A percentile compares a stretch with the other conserved stretches of the same genome.
Conservation (phyloP, 2,113 vertebrate species). For the Ceratotherium simum region DNA sequence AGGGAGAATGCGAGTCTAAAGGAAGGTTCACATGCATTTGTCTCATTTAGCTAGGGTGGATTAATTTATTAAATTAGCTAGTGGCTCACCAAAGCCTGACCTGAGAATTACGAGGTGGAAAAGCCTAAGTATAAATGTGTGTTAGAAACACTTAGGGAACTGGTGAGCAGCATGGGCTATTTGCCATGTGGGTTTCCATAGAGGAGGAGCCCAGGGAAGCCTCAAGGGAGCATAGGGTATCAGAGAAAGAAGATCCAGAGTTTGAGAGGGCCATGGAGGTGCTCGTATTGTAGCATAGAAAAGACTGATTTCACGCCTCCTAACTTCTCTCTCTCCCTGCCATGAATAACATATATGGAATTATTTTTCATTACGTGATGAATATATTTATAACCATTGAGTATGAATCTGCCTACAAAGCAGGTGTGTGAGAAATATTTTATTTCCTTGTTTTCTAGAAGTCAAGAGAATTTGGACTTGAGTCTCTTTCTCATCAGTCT, state of each 20-base stretch:
- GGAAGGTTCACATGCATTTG: not conserved
- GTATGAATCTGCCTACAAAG: not conserved
- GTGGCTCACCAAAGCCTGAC: constrained; percentile 11
- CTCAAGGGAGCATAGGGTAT: not conserved
- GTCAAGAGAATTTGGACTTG: not conserved
- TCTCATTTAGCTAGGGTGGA: not conserved
- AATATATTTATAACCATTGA: not conserved
- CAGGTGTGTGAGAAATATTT: not conserved
- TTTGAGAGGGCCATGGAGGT: not conserved
- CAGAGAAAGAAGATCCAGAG: not conserved
- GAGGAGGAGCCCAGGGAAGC: not conserved
- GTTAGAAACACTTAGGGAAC: not conserved
- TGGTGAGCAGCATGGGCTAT: too few relatives aligned
- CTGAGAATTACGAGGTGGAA: not conserved
- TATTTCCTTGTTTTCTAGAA: not conserved
- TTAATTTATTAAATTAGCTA: constrained; percentile 21
- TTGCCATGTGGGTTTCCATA: not conserved
- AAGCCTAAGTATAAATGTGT: not conserved
- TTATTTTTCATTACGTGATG: not conserved
- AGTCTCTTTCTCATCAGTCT: not conserved
- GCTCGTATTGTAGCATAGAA: not conserved
- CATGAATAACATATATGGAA: not conserved
- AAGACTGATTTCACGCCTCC: not conserved
- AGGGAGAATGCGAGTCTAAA: not conserved
- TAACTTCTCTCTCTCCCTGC: not conserved